Conservation (phyloP, 2,888 invertebrate species). For the Parnassius glacialis region DNA sequence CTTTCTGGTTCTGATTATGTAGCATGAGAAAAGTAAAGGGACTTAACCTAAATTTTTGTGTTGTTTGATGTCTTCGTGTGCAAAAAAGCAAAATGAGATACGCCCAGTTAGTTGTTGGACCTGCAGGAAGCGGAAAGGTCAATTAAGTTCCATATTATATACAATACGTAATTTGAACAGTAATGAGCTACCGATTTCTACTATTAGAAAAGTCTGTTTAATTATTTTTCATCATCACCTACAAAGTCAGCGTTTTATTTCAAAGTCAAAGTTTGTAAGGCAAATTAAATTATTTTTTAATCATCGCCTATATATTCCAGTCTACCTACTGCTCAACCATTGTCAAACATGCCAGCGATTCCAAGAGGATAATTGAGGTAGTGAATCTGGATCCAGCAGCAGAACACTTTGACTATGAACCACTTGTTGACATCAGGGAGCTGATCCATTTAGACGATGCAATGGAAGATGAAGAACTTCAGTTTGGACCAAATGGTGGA, state of each 20-base stretch:
- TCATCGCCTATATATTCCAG: constrained; percentile 66
- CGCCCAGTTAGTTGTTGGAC: constrained; percentile 97
- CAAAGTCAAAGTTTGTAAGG: too few relatives aligned
- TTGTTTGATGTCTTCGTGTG: not conserved
- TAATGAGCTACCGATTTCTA: too few relatives aligned
- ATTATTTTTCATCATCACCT: not conserved
- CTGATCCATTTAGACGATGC: constrained; percentile 97
- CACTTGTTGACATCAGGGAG: constrained; percentile 91
- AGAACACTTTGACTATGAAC: constrained; percentile 95
- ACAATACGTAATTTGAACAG: too few relatives aligned
- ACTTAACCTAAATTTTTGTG: not conserved
- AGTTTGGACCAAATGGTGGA: constrained; percentile 98
- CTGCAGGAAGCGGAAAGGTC: constrained; percentile 98
- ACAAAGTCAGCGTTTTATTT: too few relatives aligned
- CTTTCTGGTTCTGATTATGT: too few relatives aligned
- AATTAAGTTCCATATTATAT: constrained; percentile 27
- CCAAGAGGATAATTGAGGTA: constrained; percentile 88
- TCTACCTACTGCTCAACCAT: constrained; percentile 96
- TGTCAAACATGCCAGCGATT: constrained; percentile 90
- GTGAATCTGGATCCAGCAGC: constrained; percentile 99
- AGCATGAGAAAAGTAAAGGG: too few relatives aligned
- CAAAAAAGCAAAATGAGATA: constrained; percentile 85
- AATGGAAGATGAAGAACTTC: constrained; percentile 96
- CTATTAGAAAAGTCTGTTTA: too few relatives aligned
- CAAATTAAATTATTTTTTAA: not conserved